Percentiles rank a stretch among this genome's conserved stretches.
phyloP scores from a whole-genome alignment of 53 echinoderm and acorn worm genomes.

The Paelopatides confundens region DNA sequence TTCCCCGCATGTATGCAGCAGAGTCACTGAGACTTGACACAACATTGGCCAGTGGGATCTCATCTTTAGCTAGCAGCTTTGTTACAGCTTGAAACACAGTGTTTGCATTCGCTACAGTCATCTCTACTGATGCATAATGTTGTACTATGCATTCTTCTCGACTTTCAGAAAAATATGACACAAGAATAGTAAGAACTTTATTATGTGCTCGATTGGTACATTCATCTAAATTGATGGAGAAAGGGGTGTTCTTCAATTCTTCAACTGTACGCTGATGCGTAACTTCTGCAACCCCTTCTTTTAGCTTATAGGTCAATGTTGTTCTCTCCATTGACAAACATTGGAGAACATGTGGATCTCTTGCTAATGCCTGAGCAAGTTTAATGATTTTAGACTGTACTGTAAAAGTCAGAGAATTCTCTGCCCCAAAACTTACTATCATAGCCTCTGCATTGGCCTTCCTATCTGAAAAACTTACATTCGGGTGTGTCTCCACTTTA shows the following conservation, averaged over 20 bases:
- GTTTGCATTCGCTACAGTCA: conserved; percentile 43
- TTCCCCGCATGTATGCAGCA: conserved; percentile 61
- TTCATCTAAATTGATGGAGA: conserved; percentile 58
- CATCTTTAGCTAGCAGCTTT: conserved; percentile 11
- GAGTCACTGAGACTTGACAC: conserved; percentile 52
- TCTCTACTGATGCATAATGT: conserved; percentile 42
- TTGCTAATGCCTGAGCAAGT: conserved; percentile 42
- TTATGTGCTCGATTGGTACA: conserved; percentile 42
- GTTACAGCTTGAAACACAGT: conserved; percentile 48
- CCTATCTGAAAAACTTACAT: conserved; percentile 41
- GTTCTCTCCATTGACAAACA: conserved; percentile 47
- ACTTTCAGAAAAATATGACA: conserved; percentile 46
- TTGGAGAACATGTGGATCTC: conserved; percentile 40
- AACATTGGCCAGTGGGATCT: conserved; percentile 47
- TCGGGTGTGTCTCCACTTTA: conserved; percentile 10
- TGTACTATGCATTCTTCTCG: conserved; percentile 32
- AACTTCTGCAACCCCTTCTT: conserved; percentile 37
- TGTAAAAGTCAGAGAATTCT: conserved; percentile 45
- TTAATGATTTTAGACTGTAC: conserved; percentile 11
- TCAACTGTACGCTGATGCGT: conserved; percentile 11
- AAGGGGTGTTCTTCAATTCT: conserved; percentile 23
- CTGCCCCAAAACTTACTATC: conserved; percentile 42
- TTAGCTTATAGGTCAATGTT: conserved; percentile 52
- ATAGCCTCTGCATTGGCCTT: conserved; percentile 55
- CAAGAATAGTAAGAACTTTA: conserved; percentile 48